Evolutionary conservation across 2,888 invertebrate species (phyloP), one percentile per base, ranked within the genome.

Genomic region (Lordiphosa fenestrarum): DNA sequence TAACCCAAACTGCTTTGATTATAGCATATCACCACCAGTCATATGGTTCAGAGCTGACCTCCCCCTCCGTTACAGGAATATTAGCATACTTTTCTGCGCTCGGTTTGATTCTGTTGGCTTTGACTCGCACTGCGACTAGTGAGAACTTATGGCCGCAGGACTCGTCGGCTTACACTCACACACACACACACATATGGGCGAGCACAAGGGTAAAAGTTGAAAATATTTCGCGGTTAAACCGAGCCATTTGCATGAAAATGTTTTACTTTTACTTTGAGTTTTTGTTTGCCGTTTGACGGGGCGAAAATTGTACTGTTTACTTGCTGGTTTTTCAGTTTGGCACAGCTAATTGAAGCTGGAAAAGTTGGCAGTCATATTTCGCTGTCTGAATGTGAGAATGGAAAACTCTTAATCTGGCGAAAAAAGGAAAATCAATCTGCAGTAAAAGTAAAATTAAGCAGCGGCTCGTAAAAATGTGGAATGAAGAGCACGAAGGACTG

Each of bases 381-480:
- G 1, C 30, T 42, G 10, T 42, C 30, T 12, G 2, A 40, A 33
- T 10, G 53, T 41, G 21, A 47, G 57, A 33, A 58, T 51, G 50
- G 53, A 67, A 75, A 76, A 69, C 76, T 67, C 76, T 67, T 75
- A 72, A 83, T 75, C 84, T 69, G 66, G 2, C 30, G 1, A 15
- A 15, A 15, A 15, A 15, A 19, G 63, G 76, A 80, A 81, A 80
- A 81, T 80, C 78, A 80, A 71, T 80, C 84, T 73, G 81, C 71
- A 84, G 81, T 81, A 84, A 84, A 78, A 81, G 69, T 76, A 69
- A 83, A 78, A 84, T 78, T 83, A 83, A 83, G 71, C 73, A 60
- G 73, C 42, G 63, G 48, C 64, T 66, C 55, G 49, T 55, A 58
- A 52, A 69, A 75, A 65, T 65, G 60, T 49, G 58, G 63, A 57